Base-by-base conservation (phyloP, 1,140 invertebrate species). In the Adoxophyes honmai region DNA sequence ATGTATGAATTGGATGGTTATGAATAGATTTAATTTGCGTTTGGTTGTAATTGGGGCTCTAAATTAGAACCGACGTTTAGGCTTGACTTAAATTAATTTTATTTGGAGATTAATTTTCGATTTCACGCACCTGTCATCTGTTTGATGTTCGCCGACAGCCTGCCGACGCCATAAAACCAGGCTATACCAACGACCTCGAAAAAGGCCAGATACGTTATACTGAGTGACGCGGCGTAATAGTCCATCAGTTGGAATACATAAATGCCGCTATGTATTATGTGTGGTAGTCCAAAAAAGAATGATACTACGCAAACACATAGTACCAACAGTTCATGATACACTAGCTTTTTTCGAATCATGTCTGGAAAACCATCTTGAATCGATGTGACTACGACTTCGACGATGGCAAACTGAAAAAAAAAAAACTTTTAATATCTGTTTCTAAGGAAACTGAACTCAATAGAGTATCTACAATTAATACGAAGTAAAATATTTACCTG, bases 181-280 rank as follows among this genome's bases (percentile, higher is more conserved):
- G 95, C 93, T 34, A 98, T 93, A 2, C 94, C 96, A 21, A 97
- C 94, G 10, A 97, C 93, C 91, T 98, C 96, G 79, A 98, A 97
- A 78, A 98, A 96, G 34, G 96, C 96, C 34, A 98, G 90, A 69
- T 97, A 96, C 91, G 97, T 97, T 34, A 98, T 94, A 6, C 96
- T 96, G 60, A 97, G 93, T 0, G 96, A 96, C 11, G 96, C 96
- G 4, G 96, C 94, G 81, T 97, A 98, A 81, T 97, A 96, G 78
- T 98, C 97, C 75, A 98, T 95, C 33, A 98, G 85, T 91, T 97
- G 95, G 81, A 98, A 98, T 73, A 96, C 95, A 73, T 96, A 98
- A 67, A 98, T 97, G 61, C 97, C 97, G 63, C 96, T 96, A 86
- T 96, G 92, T 61, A 96, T 94, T 35, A 97, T 92, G 87, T 96